These are phyloP conservation scores for Rotaria sp. DNA, from an alignment of 2,888 invertebrate species.

Conservation along the genomic window DNA sequence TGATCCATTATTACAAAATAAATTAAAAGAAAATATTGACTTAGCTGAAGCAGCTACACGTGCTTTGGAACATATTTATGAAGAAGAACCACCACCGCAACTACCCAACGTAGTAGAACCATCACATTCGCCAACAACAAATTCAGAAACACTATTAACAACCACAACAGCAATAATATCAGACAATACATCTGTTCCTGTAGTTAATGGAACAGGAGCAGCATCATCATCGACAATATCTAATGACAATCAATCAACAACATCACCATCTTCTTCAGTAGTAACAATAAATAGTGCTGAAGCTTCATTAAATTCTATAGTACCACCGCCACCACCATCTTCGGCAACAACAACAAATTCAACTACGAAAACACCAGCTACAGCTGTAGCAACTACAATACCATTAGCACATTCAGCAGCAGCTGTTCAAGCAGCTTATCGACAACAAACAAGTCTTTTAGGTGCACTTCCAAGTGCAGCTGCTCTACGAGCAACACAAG, in stretches of 20 bases:
- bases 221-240: background rate
- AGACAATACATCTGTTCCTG: background rate
- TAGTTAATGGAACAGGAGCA: background rate
- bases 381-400: background rate
- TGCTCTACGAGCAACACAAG: background rate
- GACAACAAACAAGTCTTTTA: constrained; percentile 26
- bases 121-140: background rate
- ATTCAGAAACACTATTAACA: background rate
- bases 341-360: background rate
- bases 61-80: constrained; percentile 30
- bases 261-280: background rate
- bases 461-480: background rate
- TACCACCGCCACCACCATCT: background rate
- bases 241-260: background rate
- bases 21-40: constrained; percentile 1
- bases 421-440: constrained; percentile 29
- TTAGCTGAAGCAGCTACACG: constrained; percentile 31
- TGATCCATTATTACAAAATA: background rate
- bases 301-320: background rate
- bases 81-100: background rate
- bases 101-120: background rate
- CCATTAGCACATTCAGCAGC: background rate
- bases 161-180: background rate
- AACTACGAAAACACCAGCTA: background rate
- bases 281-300: background rate